Conservation (phyloP, 2,113 vertebrate genomes). For the Lophotis ruficrista region DNA sequence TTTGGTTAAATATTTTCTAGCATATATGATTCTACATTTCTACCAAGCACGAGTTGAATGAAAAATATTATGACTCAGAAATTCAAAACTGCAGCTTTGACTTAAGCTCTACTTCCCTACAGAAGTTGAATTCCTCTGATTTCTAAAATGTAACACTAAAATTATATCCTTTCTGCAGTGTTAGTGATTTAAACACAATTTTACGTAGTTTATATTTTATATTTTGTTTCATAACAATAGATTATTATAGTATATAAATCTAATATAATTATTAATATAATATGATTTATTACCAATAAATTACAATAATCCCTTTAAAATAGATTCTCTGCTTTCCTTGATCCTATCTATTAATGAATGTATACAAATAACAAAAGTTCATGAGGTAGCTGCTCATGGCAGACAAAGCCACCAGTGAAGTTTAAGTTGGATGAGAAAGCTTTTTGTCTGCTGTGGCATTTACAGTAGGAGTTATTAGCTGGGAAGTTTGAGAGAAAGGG, state of each 20-base stretch:
- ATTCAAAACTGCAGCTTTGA: background rate
- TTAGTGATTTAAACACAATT: background rate
- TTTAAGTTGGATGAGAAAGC: background rate
- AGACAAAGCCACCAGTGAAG: background rate
- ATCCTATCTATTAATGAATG: background rate
- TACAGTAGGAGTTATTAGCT: background rate
- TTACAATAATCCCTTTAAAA: background rate
- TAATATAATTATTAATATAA: too few relatives aligned
- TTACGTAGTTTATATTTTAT: background rate
- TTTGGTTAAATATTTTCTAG: background rate
- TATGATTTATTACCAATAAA: too few relatives aligned
- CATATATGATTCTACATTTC: background rate
- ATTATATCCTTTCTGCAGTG: background rate
- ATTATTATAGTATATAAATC: too few relatives aligned
- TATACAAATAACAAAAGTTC: background rate
- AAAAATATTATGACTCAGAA: background rate
- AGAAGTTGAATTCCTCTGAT: background rate
- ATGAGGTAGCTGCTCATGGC: background rate
- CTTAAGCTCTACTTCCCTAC: background rate
- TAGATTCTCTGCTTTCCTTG: background rate
- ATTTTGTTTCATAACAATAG: background rate
- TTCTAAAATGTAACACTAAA: background rate
- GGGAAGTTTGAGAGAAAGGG: background rate
- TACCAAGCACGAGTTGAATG: background rate
- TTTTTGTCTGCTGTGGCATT: background rate